phyloP scores from a whole-genome alignment of 2,797 vertebrate species.

The Cynopterus sphinx region DNA sequence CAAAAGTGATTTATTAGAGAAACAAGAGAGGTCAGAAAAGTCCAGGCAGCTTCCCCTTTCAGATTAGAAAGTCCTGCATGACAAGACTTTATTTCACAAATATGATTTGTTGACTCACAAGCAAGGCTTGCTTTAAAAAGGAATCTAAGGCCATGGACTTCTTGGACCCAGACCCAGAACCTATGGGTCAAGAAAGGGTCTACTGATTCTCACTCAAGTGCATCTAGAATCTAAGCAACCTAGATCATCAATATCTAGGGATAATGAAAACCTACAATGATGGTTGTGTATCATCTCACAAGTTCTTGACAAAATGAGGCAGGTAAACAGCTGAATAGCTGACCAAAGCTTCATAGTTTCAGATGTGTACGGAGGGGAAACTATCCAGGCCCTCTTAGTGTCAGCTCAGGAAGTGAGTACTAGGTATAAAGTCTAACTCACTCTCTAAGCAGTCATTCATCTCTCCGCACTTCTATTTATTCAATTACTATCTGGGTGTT shows the following conservation, averaged over 20 bases:
- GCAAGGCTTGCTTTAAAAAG: neutral
- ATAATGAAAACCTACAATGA: neutral
- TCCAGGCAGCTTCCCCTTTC: neutral
- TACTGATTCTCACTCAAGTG: neutral
- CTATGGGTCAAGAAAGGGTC: neutral
- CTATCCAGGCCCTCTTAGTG: accelerated
- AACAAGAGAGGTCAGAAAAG: neutral
- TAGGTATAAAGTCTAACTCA: neutral
- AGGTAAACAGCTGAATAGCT: neutral
- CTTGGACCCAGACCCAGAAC: neutral
- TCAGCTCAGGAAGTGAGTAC: neutral
- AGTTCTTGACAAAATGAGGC: neutral
- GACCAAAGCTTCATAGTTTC: neutral
- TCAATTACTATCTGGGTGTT: neutral
- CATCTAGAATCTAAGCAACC: neutral
- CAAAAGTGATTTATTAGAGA: conserved; percentile 16
- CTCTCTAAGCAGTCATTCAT: neutral
- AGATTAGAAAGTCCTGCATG: neutral
- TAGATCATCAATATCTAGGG: neutral
- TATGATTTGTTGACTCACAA: neutral
- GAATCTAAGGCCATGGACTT: neutral
- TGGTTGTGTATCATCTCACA: neutral
- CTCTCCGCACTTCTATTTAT: neutral
- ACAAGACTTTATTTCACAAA: neutral
- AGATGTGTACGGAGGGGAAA: neutral